These are phyloP conservation scores for Parapristionchus giblindavisi DNA, from an alignment of 2,888 invertebrate genomes.

Conservation along the genomic window DNA sequence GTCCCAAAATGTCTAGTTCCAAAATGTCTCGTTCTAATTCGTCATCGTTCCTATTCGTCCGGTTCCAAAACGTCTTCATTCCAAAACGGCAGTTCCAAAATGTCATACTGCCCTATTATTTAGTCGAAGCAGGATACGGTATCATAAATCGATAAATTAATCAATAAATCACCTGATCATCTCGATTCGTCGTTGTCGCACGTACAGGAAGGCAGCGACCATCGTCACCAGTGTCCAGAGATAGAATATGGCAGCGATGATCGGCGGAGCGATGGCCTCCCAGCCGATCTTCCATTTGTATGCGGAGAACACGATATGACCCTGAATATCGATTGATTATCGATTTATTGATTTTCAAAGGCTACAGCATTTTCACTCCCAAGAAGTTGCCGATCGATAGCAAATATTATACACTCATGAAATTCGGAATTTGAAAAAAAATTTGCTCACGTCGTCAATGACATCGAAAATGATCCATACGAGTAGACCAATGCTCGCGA, in stretches of 20 bases:
- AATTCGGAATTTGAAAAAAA: too few species aligned
- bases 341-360: background rate
- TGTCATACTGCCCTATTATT: too few species aligned
- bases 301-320: background rate
- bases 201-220: background rate
- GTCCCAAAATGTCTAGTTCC: too few species aligned
- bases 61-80: too few species aligned
- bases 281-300: slow-evolving; percentile 23
- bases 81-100: too few species aligned
- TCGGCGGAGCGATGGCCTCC: background rate
- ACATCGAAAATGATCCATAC: too few species aligned
- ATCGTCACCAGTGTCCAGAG: background rate
- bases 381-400: too few species aligned
- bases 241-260: background rate
- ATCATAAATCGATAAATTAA: background rate
- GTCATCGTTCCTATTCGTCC: too few species aligned
- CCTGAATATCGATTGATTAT: background rate
- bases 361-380: background rate
- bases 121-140: background rate
- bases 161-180: background rate
- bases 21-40: too few species aligned
- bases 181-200: background rate
- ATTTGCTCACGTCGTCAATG: too few species aligned
- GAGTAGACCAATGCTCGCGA: too few species aligned
- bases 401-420: too few species aligned